These are phyloP conservation scores for Melierax canorus DNA, from an alignment of 2,113 vertebrate species.

Conservation along the genomic window DNA sequence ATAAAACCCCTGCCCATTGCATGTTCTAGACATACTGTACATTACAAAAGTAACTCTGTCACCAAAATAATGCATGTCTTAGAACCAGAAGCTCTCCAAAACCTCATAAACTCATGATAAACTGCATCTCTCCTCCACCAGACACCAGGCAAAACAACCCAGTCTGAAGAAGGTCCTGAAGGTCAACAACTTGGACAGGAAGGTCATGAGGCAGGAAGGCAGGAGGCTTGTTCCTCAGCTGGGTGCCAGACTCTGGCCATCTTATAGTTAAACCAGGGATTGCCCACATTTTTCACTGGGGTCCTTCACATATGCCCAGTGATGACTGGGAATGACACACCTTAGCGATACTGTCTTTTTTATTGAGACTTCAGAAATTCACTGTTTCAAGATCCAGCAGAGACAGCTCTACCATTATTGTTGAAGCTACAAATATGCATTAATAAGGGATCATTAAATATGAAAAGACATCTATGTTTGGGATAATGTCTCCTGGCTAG, in stretches of 20 bases:
- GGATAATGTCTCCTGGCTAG: not conserved
- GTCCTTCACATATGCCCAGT: not conserved
- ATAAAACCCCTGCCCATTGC: not conserved
- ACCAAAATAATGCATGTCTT: not conserved
- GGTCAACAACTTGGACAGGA: not conserved
- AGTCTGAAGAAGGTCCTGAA: not conserved
- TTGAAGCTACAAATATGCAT: not conserved
- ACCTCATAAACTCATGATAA: not conserved
- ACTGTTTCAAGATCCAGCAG: not conserved
- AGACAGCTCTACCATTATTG: not conserved
- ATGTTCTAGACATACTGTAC: not conserved
- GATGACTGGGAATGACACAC: not conserved
- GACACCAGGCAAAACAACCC: not conserved
- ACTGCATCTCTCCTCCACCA: not conserved
- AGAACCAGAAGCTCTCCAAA: not conserved
- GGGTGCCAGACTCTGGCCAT: not conserved
- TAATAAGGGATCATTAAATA: not conserved
- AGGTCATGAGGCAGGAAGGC: not conserved
- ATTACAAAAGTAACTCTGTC: not conserved
- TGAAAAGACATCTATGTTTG: not conserved
- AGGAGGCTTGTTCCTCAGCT: not conserved
- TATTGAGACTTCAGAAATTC: not conserved
- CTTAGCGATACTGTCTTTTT: rapidly evolving
- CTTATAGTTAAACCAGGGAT: not conserved
- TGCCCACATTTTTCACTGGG: not conserved